Conservation (phyloP, 2,888 invertebrate species). For the Branchipolynoe longqiensis region DNA sequence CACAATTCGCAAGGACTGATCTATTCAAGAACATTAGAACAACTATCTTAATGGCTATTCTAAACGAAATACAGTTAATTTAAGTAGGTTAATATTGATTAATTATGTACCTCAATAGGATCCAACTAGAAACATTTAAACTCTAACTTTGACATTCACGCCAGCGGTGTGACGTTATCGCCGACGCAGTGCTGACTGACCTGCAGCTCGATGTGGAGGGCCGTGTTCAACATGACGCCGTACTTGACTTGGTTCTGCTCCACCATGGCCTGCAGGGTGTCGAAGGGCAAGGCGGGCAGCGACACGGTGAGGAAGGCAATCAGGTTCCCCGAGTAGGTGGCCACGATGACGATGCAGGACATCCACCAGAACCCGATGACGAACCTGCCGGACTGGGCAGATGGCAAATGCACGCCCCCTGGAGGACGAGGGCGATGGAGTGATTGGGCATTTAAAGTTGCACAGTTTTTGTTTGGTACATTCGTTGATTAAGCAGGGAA, state of each 20-base stretch:
- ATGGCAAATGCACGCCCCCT: constrained; percentile 56
- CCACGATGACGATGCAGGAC: constrained; percentile 59
- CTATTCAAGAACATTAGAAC: no score
- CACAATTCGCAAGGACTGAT: no score
- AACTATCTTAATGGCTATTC: no score
- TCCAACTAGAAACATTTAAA: no score
- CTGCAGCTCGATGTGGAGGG: constrained; percentile 2
- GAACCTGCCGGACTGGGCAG: constrained; percentile 59
- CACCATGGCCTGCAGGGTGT: constrained; percentile 53
- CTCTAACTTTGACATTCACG: no score
- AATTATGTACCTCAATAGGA: no score
- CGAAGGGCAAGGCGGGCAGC: constrained; percentile 46
- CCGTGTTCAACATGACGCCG: constrained; percentile 37
- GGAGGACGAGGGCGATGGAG: neutral
- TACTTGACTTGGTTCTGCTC: constrained; percentile 36
- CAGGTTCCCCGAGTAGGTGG: constrained; percentile 61
- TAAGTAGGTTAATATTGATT: no score
- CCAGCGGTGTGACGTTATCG: no score
- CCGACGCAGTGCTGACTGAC: no score
- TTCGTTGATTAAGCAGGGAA: no score
- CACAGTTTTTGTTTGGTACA: no score
- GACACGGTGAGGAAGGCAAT: constrained; percentile 63
- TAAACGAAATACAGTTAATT: no score
- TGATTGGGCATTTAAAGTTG: neutral
- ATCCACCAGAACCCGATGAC: constrained; percentile 63